Conservation (phyloP, 2,797 vertebrate species). For the Astyanax mexicanus region DNA sequence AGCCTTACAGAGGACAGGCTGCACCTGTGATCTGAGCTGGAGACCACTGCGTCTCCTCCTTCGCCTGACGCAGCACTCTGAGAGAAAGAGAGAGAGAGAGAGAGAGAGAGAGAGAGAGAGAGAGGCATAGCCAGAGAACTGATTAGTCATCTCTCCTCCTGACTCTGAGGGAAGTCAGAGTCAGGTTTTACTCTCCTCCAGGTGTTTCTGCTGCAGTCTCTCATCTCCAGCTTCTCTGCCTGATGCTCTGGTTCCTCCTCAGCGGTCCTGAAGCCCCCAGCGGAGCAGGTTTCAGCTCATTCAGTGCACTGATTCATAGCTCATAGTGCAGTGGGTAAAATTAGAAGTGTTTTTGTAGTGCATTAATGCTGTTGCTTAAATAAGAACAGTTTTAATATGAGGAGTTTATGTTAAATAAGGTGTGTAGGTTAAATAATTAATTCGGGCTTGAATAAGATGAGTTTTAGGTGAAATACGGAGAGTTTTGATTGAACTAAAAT, state of each 20-base stretch:
- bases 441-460: no score
- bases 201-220: constrained; percentile 9
- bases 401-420: no score
- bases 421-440: no score
- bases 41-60: constrained; percentile 32
- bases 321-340: no score
- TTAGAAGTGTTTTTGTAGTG: no score
- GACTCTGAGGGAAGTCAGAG: constrained; percentile 1
- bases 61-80: constrained; percentile 41
- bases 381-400: no score
- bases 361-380: no score
- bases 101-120: background rate
- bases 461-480: no score
- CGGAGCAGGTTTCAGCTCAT: background rate
- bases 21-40: constrained; percentile 28
- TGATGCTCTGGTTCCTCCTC: background rate
- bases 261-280: background rate
- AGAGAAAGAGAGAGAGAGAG: constrained; percentile 27
- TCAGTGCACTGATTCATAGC: no score
- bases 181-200: constrained; percentile 2
- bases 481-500: no score
- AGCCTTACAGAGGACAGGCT: no score
- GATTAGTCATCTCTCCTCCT: constrained; percentile 31
- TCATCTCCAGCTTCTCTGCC: background rate
- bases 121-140: constrained; percentile 17